Base-by-base conservation (phyloP, 2,797 vertebrate species). In the Gymnothorax reevesii region DNA sequence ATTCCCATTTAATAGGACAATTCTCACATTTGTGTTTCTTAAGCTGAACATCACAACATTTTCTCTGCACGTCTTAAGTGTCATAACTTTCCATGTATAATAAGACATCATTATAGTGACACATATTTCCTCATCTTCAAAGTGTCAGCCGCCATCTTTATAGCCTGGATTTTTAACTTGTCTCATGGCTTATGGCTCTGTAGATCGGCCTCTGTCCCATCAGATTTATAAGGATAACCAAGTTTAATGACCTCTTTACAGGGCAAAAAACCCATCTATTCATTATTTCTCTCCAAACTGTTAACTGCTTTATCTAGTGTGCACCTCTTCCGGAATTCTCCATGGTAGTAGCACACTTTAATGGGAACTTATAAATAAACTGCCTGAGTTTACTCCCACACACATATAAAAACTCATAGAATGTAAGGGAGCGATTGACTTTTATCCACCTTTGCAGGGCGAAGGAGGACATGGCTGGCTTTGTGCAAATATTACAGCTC, bases 351-450 rank as follows among this genome's bases (percentile, higher is more conserved):
- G 93, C 93, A 93, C 93, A 91, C 91, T 95, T 96, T 96, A 95
- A 96, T 95, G 92, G 92, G 93, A 95, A 95, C 94, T 94, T 94
- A 92, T 94, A 94, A 96, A 96, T 94, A 92, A 95, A 94, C 91
- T 92, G 88, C 62, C 85, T 54, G 90, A 93, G 91, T 90, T 91
- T 87, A 91, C 95, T 95, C 95, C 95, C 95, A 85, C 84, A 85
- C 62, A 77, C 84, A 83, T 86, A 88, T 85, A 88, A 87, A 88
- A 88, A 88, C 84, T 83, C 84, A 86, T 57, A 83, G 83, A 80
- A 86, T 86, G 87, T 88, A 86, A 13, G 80, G 85, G 85, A 73
- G 87, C 84, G 83, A 88, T 88, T 88, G 87, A 95, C 93, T 95
- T 95, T 94, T 95, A 95, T 93, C 87, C 94, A 92, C 92, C 91